phyloP scores from a whole-genome alignment of 1,140 invertebrate species.

The Calliopsis andreniformis region DNA sequence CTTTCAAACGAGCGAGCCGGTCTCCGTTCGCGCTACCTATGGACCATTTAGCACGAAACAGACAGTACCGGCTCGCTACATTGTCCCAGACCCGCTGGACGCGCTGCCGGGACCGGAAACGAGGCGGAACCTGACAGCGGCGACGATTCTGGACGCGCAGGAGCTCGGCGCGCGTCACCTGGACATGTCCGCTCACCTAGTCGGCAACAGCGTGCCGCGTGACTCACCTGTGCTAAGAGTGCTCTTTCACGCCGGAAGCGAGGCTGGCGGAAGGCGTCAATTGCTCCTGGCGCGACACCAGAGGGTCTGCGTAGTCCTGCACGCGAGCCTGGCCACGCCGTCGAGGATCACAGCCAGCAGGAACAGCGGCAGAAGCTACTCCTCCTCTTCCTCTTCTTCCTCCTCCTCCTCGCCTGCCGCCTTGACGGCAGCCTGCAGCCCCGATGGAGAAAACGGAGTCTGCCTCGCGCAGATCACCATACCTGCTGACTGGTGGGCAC shows the following conservation, averaged over 20 bases:
- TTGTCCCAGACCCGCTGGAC: constrained; percentile 90
- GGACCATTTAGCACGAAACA: constrained; percentile 96
- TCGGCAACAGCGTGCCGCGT: constrained; percentile 89
- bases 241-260: constrained; percentile 93
- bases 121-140: constrained; percentile 67
- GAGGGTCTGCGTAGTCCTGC: constrained; percentile 88
- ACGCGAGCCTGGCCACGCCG: constrained; percentile 83
- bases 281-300: constrained; percentile 81
- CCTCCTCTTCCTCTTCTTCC: constrained; percentile 49
- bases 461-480: constrained; percentile 92
- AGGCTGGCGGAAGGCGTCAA: constrained; percentile 85
- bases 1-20: constrained; percentile 92
- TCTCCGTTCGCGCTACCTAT: constrained; percentile 93
- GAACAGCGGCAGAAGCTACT: constrained; percentile 40
- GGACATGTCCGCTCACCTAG: constrained; percentile 95
- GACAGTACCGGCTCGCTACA: constrained; percentile 94
- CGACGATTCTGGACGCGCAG: constrained; percentile 83
- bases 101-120: constrained; percentile 72
- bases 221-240: constrained; percentile 93
- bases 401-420: constrained; percentile 71
- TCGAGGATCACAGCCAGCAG: constrained; percentile 40
- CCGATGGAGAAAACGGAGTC: constrained; percentile 93
- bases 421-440: constrained; percentile 91
- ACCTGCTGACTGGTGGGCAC: constrained; percentile 94
- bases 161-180: constrained; percentile 88